These are phyloP conservation scores for Artibeus jamaicensis DNA, from an alignment of 2,797 vertebrate genomes.

Conservation along the genomic window DNA sequence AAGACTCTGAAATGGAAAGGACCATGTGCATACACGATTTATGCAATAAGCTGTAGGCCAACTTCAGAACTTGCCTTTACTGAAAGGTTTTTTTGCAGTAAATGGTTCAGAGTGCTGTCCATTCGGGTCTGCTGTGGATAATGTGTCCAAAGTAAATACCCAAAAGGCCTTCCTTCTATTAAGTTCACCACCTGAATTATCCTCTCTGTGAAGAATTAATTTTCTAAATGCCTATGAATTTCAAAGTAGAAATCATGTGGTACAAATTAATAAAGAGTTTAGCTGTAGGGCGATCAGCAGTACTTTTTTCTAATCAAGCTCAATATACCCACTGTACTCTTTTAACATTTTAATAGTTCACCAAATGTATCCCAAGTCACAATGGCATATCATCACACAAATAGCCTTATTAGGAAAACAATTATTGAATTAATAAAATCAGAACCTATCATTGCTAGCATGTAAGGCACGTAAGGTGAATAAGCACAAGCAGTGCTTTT, in stretches of 20 bases:
- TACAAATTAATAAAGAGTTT: constrained; percentile 75
- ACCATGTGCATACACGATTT: constrained; percentile 52
- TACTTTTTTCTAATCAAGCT: constrained; percentile 64
- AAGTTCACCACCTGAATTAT: constrained; percentile 74
- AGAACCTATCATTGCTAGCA: background rate
- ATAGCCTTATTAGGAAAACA: constrained; percentile 66
- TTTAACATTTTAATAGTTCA: constrained; percentile 73
- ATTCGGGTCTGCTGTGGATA: constrained; percentile 64
- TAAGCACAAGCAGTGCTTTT: background rate
- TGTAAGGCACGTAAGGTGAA: background rate
- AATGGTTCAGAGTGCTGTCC: constrained; percentile 68
- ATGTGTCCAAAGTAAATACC: constrained; percentile 71
- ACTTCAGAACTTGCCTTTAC: constrained; percentile 55
- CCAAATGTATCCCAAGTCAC: constrained; percentile 38
- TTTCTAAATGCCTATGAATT: constrained; percentile 76
- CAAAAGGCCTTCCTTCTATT: constrained; percentile 61
- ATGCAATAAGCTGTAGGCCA: constrained; percentile 65
- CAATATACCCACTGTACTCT: constrained; percentile 42
- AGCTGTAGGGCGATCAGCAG: constrained; percentile 68
- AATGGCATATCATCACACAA: constrained; percentile 56
- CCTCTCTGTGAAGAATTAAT: constrained; percentile 65
- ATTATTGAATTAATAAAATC: constrained; percentile 44
- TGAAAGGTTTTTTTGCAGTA: constrained; percentile 66
- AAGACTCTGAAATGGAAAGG: constrained; percentile 58
- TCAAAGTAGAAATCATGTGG: constrained; percentile 73